Evolutionary conservation across 1,140 invertebrate species (phyloP).

Genomic region (Drosophila setifemur): DNA sequence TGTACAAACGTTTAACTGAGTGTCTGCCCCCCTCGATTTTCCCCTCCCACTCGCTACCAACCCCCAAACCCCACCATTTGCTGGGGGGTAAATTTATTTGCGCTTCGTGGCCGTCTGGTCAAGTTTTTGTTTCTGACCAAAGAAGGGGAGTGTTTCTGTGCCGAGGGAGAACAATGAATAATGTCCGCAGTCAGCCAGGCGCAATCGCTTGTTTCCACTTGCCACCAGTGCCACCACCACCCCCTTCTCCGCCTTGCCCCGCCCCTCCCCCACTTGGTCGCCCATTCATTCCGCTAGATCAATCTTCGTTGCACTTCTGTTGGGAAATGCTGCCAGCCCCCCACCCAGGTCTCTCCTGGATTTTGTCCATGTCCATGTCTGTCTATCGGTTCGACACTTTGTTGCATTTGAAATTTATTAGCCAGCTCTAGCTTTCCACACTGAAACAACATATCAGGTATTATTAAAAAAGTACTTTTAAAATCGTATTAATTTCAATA

Average conservation of each 20-base stretch:
- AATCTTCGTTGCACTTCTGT: slow-evolving; percentile 75
- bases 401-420: slow-evolving; percentile 80
- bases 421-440: slow-evolving; percentile 29
- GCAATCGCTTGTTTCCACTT: slow-evolving; percentile 71
- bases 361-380: slow-evolving; percentile 49
- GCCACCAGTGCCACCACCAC: slow-evolving; percentile 15
- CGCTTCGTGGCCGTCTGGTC: slow-evolving; percentile 76
- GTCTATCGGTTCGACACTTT: slow-evolving; percentile 76
- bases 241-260: neutral
- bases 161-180: slow-evolving; percentile 66
- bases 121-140: slow-evolving; percentile 58
- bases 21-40: slow-evolving; percentile 38
- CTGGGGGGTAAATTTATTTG: slow-evolving; percentile 64
- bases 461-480: no score
- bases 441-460: no score
- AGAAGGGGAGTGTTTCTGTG: slow-evolving; percentile 7
- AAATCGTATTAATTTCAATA: no score
- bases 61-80: neutral
- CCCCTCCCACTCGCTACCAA: neutral
- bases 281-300: slow-evolving; percentile 79
- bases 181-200: slow-evolving; percentile 59
- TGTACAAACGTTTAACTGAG: slow-evolving; percentile 78
- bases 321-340: neutral
- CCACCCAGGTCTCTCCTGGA: slow-evolving; percentile 1
- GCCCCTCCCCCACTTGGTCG: slow-evolving; percentile 19